phyloP scores from a whole-genome alignment of 1,140 invertebrate genomes.

The Drosophila rufa region DNA sequence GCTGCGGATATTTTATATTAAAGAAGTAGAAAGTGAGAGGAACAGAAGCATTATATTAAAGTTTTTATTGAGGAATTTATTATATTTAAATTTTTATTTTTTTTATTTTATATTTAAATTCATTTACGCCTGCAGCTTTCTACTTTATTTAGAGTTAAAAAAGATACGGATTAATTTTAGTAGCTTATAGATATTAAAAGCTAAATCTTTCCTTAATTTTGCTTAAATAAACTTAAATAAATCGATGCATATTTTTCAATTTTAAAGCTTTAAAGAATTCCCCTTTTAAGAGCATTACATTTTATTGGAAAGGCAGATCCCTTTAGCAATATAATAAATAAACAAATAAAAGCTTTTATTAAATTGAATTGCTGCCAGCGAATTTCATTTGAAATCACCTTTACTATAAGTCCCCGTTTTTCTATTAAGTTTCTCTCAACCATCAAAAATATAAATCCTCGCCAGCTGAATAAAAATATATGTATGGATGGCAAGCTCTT shows the following conservation, averaged over 20 bases:
- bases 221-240: background rate
- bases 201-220: too few species aligned
- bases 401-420: background rate
- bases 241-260: too few species aligned
- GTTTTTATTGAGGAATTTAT: background rate
- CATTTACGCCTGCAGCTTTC: too few species aligned
- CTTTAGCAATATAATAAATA: background rate
- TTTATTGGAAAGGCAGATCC: background rate
- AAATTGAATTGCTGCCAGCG: background rate
- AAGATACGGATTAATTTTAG: too few species aligned
- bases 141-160: too few species aligned
- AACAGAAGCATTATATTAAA: background rate
- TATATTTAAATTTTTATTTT: too few species aligned
- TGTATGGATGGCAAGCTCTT: background rate
- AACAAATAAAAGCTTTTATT: background rate
- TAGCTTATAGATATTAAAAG: too few species aligned
- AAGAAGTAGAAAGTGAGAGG: background rate
- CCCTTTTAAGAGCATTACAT: too few species aligned
- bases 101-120: too few species aligned
- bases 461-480: constrained; percentile 4
- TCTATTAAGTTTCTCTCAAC: background rate
- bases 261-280: background rate
- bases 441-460: constrained; percentile 3
- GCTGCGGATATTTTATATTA: background rate
- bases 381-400: background rate